Evolutionary conservation across 2,113 vertebrate species (phyloP).

Genomic region (Dolichotis patagonum): DNA sequence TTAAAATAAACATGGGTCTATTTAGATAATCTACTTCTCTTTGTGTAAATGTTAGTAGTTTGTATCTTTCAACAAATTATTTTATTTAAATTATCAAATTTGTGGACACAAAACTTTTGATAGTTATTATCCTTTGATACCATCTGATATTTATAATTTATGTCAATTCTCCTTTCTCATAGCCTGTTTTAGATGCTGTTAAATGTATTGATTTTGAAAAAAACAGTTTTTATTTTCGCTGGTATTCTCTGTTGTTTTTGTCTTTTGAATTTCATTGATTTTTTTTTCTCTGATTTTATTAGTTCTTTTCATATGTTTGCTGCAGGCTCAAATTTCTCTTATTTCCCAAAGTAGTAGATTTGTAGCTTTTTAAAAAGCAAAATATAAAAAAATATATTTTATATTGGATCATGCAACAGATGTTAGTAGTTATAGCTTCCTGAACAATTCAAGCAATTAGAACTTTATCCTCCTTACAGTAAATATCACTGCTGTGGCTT

Average conservation of each 20-base stretch:
- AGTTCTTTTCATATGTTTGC: conserved; percentile 14
- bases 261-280: not conserved
- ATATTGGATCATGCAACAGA: not conserved
- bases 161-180: not conserved
- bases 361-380: not conserved
- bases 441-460: not conserved
- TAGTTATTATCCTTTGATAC: not conserved
- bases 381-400: not conserved
- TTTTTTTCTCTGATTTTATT: not conserved
- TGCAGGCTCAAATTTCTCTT: not conserved
- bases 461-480: not conserved
- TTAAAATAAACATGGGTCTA: not conserved
- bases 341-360: not conserved
- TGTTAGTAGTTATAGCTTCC: not conserved
- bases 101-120: not conserved
- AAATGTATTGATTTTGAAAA: conserved; percentile 16
- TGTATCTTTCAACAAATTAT: not conserved
- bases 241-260: not conserved
- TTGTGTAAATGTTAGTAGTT: conserved; percentile 1
- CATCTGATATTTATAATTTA: not conserved
- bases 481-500: not conserved
- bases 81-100: not conserved
- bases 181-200: not conserved
- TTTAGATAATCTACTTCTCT: conserved; percentile 19
- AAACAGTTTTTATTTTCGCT: not conserved